Conservation (phyloP, 2,797 vertebrate species). For the Cercopithecus hamlyni region DNA sequence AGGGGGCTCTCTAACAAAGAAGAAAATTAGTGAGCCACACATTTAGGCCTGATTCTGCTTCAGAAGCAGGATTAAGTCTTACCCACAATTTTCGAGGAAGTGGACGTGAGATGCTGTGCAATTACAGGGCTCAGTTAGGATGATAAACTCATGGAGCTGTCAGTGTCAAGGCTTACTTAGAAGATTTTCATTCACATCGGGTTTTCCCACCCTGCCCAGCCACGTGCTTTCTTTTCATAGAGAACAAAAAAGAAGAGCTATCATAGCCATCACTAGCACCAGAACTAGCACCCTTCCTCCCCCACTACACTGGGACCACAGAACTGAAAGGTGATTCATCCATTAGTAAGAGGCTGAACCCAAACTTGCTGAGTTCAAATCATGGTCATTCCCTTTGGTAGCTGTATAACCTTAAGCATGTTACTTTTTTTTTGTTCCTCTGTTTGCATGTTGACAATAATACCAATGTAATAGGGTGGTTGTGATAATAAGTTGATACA, state of each 20-base stretch:
- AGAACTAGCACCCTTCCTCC: background rate
- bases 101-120: background rate
- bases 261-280: no score
- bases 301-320: background rate
- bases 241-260: background rate
- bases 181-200: background rate
- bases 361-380: background rate
- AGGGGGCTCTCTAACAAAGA: constrained; percentile 76
- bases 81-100: background rate
- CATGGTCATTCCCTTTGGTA: background rate
- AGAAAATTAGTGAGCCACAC: constrained; percentile 75
- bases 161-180: background rate
- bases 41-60: constrained; percentile 74
- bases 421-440: background rate
- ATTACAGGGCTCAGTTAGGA: background rate
- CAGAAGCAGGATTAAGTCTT: constrained; percentile 64
- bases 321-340: background rate
- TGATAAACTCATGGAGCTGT: background rate
- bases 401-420: background rate
- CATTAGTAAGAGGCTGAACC: background rate
- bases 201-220: background rate
- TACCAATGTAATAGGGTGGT: background rate
- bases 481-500: background rate
- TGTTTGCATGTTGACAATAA: background rate
- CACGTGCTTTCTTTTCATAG: background rate